A percentile compares a stretch with the other conserved stretches of the same genome.
Conservation (phyloP, 1,140 invertebrate species). For the Aphaenogaster ashmeadi region DNA sequence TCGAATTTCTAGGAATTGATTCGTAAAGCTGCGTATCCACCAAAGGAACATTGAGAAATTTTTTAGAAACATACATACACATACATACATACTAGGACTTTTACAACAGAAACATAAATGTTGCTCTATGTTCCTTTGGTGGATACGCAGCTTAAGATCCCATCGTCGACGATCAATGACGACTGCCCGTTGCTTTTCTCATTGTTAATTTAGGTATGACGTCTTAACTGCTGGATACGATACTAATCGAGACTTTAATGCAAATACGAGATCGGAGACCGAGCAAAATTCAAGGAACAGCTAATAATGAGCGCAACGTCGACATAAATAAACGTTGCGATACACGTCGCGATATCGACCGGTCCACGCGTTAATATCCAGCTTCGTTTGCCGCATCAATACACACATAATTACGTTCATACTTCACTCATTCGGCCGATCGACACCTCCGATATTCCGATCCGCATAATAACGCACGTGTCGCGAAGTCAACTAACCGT, state of each 20-base stretch:
- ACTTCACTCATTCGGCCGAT: constrained; percentile 4
- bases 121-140: too few relatives aligned
- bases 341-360: background rate
- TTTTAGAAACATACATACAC: too few relatives aligned
- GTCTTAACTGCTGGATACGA: constrained; percentile 29
- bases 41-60: too few relatives aligned
- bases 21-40: background rate
- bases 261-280: background rate
- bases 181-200: background rate
- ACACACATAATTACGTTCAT: constrained; percentile 24
- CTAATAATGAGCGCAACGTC: constrained; percentile 20
- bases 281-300: background rate
- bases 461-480: background rate
- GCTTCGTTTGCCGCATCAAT: constrained; percentile 11
- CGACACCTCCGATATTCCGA: constrained; percentile 40
- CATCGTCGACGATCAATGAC: constrained; percentile 33
- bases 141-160: background rate
- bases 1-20: constrained; percentile 40
- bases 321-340: constrained; percentile 42
- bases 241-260: constrained; percentile 16
- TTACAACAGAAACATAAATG: too few relatives aligned
- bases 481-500: background rate
- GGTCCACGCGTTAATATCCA: constrained; percentile 4
- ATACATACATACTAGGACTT: too few relatives aligned
- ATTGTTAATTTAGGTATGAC: background rate